phyloP scores from a whole-genome alignment of 2,113 vertebrate genomes.

The Morone chrysops region DNA sequence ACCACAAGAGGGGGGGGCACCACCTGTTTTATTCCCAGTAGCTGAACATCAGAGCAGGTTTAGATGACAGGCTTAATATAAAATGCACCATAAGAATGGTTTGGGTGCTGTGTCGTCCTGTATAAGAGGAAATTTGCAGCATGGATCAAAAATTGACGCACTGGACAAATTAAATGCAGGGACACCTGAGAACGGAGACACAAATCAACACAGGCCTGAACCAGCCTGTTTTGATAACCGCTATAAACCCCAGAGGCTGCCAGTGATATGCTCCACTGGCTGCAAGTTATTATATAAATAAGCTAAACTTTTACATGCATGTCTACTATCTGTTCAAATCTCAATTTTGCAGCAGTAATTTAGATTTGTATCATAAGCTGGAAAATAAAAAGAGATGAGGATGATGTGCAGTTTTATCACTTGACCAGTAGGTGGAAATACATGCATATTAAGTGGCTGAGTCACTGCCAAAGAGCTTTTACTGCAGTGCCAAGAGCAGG shows the following conservation, averaged over 20 bases:
- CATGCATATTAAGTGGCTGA: slow-evolving; percentile 79
- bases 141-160: slow-evolving; percentile 40
- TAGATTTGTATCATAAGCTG: slow-evolving; percentile 59
- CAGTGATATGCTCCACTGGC: slow-evolving; percentile 60
- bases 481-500: slow-evolving; percentile 57
- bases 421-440: slow-evolving; percentile 79
- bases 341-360: slow-evolving; percentile 70
- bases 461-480: slow-evolving; percentile 62
- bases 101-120: slow-evolving; percentile 9
- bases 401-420: slow-evolving; percentile 67
- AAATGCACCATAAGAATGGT: slow-evolving; percentile 32
- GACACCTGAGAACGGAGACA: slow-evolving; percentile 59
- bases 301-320: slow-evolving; percentile 63
- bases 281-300: slow-evolving; percentile 69
- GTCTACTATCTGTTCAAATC: slow-evolving; percentile 55
- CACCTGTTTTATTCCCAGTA: slow-evolving; percentile 67
- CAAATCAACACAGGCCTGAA: slow-evolving; percentile 64
- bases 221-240: slow-evolving; percentile 64
- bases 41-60: slow-evolving; percentile 46
- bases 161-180: slow-evolving; percentile 52
- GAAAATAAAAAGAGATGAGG: slow-evolving; percentile 26
- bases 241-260: slow-evolving; percentile 67
- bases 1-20: slow-evolving; percentile 75
- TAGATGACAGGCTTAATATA: slow-evolving; percentile 44
- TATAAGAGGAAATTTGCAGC: slow-evolving; percentile 54